Conservation (phyloP, 2,888 invertebrate species). For the Anoncus sp. region DNA sequence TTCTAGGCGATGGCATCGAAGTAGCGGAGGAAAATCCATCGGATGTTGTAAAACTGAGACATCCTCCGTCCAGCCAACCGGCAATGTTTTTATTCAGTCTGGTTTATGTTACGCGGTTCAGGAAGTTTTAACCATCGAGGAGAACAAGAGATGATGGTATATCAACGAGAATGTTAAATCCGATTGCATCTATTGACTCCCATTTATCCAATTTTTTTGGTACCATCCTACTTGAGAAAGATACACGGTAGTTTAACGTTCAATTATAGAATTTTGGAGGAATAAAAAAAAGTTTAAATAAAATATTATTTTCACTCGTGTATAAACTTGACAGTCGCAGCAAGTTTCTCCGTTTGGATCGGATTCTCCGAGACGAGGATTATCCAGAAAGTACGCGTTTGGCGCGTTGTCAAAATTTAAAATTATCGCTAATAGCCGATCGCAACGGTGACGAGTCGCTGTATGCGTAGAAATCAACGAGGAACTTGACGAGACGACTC, state of each 20-base stretch:
- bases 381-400: slow-evolving; percentile 87
- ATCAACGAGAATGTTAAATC: slow-evolving; percentile 91
- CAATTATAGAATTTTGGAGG: too few relatives aligned
- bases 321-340: slow-evolving; percentile 82
- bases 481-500: too few relatives aligned
- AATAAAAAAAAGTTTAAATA: neutral
- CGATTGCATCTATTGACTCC: slow-evolving; percentile 92
- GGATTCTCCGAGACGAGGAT: slow-evolving; percentile 88
- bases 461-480: slow-evolving; percentile 93
- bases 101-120: slow-evolving; percentile 86
- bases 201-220: slow-evolving; percentile 91
- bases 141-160: slow-evolving; percentile 92
- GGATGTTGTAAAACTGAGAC: slow-evolving; percentile 87
- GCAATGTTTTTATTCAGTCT: slow-evolving; percentile 88
- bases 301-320: slow-evolving; percentile 21
- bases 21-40: slow-evolving; percentile 81
- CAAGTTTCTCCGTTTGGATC: slow-evolving; percentile 90
- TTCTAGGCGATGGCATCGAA: slow-evolving; percentile 84
- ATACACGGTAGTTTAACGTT: too few relatives aligned
- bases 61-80: slow-evolving; percentile 87
- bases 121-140: slow-evolving; percentile 88
- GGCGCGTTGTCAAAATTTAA: slow-evolving; percentile 84
- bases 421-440: slow-evolving; percentile 87
- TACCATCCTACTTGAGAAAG: slow-evolving; percentile 91
- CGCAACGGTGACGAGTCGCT: slow-evolving; percentile 89